These are phyloP conservation scores for Paramisgurnus dabryanus DNA, from an alignment of 2,113 vertebrate species.

Conservation along the genomic window DNA sequence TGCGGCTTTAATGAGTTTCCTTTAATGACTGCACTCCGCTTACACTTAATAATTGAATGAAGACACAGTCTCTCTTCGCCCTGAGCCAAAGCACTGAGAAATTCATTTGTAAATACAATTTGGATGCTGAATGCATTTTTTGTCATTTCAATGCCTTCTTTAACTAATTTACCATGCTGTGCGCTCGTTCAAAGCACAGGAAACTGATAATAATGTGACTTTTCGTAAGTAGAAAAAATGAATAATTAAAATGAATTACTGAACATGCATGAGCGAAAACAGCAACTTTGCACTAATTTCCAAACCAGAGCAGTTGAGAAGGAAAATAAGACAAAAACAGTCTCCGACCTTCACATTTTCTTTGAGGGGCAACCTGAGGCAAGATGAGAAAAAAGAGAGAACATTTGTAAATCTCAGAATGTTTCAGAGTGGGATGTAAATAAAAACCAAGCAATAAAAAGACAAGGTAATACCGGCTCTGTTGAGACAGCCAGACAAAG, in stretches of 20 bases:
- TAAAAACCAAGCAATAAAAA: conserved; percentile 44
- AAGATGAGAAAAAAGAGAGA: conserved; percentile 3
- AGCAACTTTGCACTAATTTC: conserved; percentile 37
- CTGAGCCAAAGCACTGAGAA: conserved; percentile 54
- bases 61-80: conserved; percentile 65
- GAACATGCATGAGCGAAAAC: conserved; percentile 46
- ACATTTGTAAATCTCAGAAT: conserved; percentile 22
- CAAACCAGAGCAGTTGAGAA: conserved; percentile 32
- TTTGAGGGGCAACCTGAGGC: conserved; percentile 42
- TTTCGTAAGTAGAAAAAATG: conserved; percentile 57
- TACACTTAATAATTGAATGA: conserved; percentile 75
- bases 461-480: conserved; percentile 44
- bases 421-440: conserved; percentile 37
- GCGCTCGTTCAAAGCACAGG: conserved; percentile 3
- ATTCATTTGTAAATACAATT: conserved; percentile 69
- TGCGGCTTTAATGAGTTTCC: conserved; percentile 73
- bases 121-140: conserved; percentile 54
- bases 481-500: conserved; percentile 50
- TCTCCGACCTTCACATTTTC: conserved; percentile 35
- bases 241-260: conserved; percentile 72
- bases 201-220: conserved; percentile 51
- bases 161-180: conserved; percentile 28
- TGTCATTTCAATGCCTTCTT: conserved; percentile 59
- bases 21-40: conserved; percentile 77
- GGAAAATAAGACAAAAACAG: conserved; percentile 12